Evolutionary conservation across 2,888 invertebrate genomes (phyloP), one percentile per base, ranked within the genome.

Genomic region (Blastobasis adustella): DNA sequence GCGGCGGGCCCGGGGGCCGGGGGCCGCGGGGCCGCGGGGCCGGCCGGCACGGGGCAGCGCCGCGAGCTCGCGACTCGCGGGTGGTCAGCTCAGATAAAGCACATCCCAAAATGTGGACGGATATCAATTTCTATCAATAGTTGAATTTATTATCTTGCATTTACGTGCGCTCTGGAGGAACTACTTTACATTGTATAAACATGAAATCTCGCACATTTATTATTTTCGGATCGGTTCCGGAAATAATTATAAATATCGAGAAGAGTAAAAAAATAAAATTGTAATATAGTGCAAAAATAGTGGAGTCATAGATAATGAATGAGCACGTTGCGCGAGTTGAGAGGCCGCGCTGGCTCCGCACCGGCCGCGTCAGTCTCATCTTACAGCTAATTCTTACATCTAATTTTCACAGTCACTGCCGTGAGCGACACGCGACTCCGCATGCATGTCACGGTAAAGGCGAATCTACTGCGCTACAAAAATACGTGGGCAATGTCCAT

Each of bases 401-500:
- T 85, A 85, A 74, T 82, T 80, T 85, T 80, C 81, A 85, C 87
- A 85, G 86, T 83, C 78, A 76, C 73, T 67, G 73, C 74, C 76
- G 76, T 77, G 75, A 76, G 73, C 76, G 74, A 73, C 75, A 75
- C 66, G 69, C 67, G 61, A 61, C 62, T 60, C 62, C 62, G 65
- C 68, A 65, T 69, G 70, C 69, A 70, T 64, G 69, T 77, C 72
- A 73, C 78, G 76, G 76, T 77, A 75, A 82, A 83, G 82, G 82
- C 82, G 76, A 79, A 71, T 73, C 79, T 79, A 80, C 82, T 81
- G 80, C 79, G 71, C 84, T 86, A 86, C 79, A 83, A 85, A 85
- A 86, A 87, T 87, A 88, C 85, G 87, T 88, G 87, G 87, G 87
- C 87, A 87, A 87, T 86, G 81, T 86, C 80, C 80, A 79, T 79